These are phyloP conservation scores for Numenius arquata DNA, from an alignment of 2,113 vertebrate genomes.

Conservation along the genomic window DNA sequence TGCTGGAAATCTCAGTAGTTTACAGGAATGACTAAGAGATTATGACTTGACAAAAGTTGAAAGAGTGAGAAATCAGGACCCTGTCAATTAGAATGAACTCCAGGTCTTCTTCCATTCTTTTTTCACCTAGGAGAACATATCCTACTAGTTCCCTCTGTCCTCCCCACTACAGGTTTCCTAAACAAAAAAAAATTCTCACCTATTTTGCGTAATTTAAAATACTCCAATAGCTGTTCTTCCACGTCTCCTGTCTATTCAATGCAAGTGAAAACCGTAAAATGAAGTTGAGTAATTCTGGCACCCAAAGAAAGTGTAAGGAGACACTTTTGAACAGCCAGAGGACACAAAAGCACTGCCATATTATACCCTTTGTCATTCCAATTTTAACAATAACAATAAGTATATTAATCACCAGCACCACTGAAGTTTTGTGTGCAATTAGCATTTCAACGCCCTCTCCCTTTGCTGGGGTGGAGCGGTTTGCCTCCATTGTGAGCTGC, in stretches of 20 bases:
- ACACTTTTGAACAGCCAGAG: constrained; percentile 68
- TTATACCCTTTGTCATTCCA: constrained; percentile 71
- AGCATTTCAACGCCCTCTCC: constrained; percentile 58
- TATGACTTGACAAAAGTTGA: background rate
- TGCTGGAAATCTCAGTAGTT: background rate
- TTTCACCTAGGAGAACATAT: background rate
- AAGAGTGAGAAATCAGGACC: background rate
- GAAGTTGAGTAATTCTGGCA: constrained; percentile 76
- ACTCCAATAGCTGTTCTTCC: constrained; percentile 56
- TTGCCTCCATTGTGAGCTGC: constrained; percentile 23
- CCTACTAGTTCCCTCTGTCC: background rate
- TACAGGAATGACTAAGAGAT: background rate
- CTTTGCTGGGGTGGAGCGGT: constrained; percentile 28
- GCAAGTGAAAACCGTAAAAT: constrained; percentile 64
- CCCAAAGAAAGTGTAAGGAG: constrained; percentile 66
- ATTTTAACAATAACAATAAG: constrained; percentile 71
- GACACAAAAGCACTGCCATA: constrained; percentile 62
- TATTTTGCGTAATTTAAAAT: constrained; percentile 51
- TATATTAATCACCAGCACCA: constrained; percentile 69
- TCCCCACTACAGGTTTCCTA: background rate
- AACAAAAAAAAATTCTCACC: background rate
- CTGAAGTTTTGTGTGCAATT: constrained; percentile 60
- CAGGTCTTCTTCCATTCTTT: background rate
- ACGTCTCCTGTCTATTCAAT: constrained; percentile 69
- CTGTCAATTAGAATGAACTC: background rate